Conservation (phyloP, 2,888 invertebrate species). For the Deroplatys truncata region DNA sequence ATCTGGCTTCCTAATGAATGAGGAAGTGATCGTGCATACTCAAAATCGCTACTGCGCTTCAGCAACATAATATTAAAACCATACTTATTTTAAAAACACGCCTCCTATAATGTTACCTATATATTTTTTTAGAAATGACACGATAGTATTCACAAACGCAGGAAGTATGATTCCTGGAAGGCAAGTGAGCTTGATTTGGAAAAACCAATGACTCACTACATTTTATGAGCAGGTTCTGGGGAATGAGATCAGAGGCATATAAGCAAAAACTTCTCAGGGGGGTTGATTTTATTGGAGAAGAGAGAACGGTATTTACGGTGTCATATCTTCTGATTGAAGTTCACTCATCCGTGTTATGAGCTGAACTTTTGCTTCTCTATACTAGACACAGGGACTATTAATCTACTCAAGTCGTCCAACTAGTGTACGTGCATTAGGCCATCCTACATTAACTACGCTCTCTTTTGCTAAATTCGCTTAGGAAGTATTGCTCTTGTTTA, state of each 20-base stretch:
- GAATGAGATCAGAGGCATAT: background rate
- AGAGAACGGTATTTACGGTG: slow-evolving; percentile 27
- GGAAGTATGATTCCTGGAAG: no score
- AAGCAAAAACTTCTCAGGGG: background rate
- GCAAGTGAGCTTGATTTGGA: no score
- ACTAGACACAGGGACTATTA: background rate
- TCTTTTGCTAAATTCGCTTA: background rate
- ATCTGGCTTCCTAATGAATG: no score
- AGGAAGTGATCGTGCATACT: no score
- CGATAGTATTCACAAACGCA: no score
- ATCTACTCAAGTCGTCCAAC: slow-evolving; percentile 5
- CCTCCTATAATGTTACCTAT: no score
- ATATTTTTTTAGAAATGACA: no score
- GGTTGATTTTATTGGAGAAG: slow-evolving; percentile 14
- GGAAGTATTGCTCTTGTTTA: background rate
- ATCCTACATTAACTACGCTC: background rate
- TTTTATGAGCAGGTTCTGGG: background rate
- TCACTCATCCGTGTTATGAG: slow-evolving; percentile 22
- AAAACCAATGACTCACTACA: no score
- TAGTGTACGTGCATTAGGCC: background rate
- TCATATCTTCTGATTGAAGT: slow-evolving; percentile 28
- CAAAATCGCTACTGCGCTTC: no score
- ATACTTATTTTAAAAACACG: no score
- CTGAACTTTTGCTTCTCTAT: background rate
- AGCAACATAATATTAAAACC: no score